Base-by-base conservation (phyloP, 2,113 vertebrate species). In the Pimephales promelas region DNA sequence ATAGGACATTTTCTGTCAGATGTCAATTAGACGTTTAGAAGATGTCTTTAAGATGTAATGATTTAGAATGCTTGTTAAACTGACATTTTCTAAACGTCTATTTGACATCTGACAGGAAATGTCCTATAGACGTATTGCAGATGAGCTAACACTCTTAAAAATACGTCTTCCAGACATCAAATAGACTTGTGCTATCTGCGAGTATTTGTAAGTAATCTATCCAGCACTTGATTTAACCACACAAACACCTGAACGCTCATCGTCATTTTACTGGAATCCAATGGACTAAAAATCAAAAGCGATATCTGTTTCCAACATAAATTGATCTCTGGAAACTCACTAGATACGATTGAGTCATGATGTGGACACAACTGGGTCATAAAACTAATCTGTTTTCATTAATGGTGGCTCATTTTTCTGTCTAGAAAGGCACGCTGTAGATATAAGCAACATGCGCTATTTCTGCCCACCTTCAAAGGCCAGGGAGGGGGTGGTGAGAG, bases 401-500 rank as follows among this genome's bases (percentile, higher is more conserved):
- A 78, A 52, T 45, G 28, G 28, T 74, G 77, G 14, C 71, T 81
- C 26, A 78, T 81, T 81, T 64, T 77, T 85, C 36, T 87, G 82
- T 73, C 76, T 83, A 85, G 71, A 86, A 87, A 84, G 45, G 66
- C 62, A 82, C 34, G 40, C 43, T 56, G 31, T 68, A 34, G 83
- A 77, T 71, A 77, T 62, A 80, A 83, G 34, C 62, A 77, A 70
- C 59, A 77, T 79, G 76, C 11, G 28, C 86, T 83, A 87, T 85
- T 87, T 85, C 86, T 87, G 86, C 81, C 70, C 66, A 54, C 79
- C 78, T 87, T 84, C 79, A 59, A 86, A 81, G 47, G 56, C 77
- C 45, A 52, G 77, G 83, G 70, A 83, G 71, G 59, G 74, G 77
- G 24, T 81, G 81, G 52, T 71, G 85, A 45, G 74, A 76, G 85